Base-by-base conservation (phyloP, 2,113 vertebrate genomes). In the Thunnus thynnus region DNA sequence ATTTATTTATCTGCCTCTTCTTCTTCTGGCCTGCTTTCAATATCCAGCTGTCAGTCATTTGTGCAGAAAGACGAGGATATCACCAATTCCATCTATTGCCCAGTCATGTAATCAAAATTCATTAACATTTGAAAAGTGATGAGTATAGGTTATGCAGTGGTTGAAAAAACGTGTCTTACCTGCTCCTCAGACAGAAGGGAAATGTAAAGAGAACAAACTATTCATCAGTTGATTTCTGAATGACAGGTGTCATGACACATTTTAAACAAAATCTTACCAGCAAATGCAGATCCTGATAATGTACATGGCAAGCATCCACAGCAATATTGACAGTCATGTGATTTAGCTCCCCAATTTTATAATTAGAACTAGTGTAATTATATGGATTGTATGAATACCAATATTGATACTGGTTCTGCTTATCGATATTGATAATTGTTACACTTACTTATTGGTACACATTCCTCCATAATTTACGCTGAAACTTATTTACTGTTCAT, bases 1-100 rank as follows among this genome's bases (percentile, higher is more conserved):
- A 91, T 93, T 92, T 94, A 88, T 93, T 89, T 92, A 95, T 95
- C 94, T 88, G 60, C 48, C 67, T 75, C 10, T 14, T 70, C 61
- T 81, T 72, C 84, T 52, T 48, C 77, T 68, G 12, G 58, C 22
- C 25, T 6, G 5, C 76, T 65, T 84, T 85, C 62, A 51, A 62
- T 85, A 73, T 57, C 66, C n/a, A 72, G 57, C 85, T 93, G 88
- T 92, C 90, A 90, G 63, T 82, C 67, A 50, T 69, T 44, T 55
- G 13, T 70, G 80, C 46, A 56, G 62, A 58, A 1, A n/a, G 86
- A 83, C n/a, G 13, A 65, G 60, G 84, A 81, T 84, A 91, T 92
- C 89, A 17, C 63, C 48, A 76, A 46, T 89, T 76, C 30, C 68
- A 88, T 92, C 91, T 90, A 13, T 58, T 79, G 75, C 68, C 66